phyloP scores from a whole-genome alignment of 1,140 invertebrate species.

The Hycleus cichorii region DNA sequence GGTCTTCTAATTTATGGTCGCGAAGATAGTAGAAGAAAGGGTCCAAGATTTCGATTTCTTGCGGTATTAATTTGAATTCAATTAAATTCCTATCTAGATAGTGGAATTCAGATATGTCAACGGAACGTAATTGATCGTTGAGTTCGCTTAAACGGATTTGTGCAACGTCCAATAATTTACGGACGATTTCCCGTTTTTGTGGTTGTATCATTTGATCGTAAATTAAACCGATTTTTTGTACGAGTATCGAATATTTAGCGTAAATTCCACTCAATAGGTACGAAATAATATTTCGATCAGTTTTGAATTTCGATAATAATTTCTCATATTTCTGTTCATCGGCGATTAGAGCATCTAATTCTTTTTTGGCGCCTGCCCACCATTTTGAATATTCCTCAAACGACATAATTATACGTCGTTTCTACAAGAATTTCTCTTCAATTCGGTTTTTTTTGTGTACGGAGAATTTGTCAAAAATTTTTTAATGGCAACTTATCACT shows the following conservation, averaged over 20 bases:
- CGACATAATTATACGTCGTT: constrained; percentile 25
- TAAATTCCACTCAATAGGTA: constrained; percentile 32
- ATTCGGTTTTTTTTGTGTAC: too few relatives aligned
- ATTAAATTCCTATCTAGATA: constrained; percentile 55
- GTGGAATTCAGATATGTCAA: constrained; percentile 46
- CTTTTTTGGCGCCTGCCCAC: constrained; percentile 32
- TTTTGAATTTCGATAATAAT: constrained; percentile 18
- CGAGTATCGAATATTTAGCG: constrained; percentile 30
- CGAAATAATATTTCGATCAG: constrained; percentile 23
- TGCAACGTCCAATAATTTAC: constrained; percentile 35
- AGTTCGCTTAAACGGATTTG: constrained; percentile 34
- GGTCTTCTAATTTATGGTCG: constrained; percentile 26
- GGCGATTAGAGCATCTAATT: constrained; percentile 24
- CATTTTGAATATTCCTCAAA: constrained; percentile 35
- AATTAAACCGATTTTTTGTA: constrained; percentile 32
- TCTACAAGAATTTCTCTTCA: too few relatives aligned
- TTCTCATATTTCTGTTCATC: constrained; percentile 14
- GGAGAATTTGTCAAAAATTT: too few relatives aligned
- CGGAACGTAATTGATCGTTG: constrained; percentile 40
- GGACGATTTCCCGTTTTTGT: constrained; percentile 32
- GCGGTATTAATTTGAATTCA: constrained; percentile 51
- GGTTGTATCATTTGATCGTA: constrained; percentile 35
- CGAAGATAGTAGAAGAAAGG: constrained; percentile 29
- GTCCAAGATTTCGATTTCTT: constrained; percentile 43
- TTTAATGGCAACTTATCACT: too few relatives aligned